Conservation (phyloP, 1,140 invertebrate species). For the Aphis gossypii region DNA sequence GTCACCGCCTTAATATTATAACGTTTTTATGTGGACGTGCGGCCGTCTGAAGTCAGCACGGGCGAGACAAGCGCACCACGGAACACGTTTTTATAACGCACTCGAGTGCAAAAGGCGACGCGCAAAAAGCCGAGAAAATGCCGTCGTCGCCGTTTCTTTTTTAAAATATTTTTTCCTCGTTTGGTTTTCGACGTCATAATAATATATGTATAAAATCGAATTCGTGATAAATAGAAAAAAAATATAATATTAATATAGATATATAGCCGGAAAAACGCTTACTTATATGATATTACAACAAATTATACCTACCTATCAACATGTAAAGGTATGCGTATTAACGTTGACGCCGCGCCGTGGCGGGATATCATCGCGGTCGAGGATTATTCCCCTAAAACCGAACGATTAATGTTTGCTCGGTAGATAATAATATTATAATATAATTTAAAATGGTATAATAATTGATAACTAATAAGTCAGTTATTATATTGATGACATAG, state of each 20-base stretch:
- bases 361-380: too few species aligned
- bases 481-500: too few species aligned
- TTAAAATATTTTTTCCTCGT: neutral
- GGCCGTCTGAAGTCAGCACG: neutral
- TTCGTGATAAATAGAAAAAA: neutral
- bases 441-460: too few species aligned
- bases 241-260: neutral
- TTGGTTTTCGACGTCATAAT: neutral
- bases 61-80: neutral
- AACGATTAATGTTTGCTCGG: too few species aligned
- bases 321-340: too few species aligned
- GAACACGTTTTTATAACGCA: neutral
- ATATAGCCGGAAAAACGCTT: neutral
- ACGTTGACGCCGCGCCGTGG: too few species aligned
- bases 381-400: too few species aligned
- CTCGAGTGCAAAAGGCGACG: neutral
- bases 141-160: neutral
- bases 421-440: too few species aligned
- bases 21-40: constrained; percentile 4
- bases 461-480: too few species aligned
- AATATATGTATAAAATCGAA: neutral
- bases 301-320: neutral
- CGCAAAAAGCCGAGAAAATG: neutral
- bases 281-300: neutral
- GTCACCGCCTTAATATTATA: neutral